Percentiles rank a stretch among this genome's conserved stretches.
Conservation (phyloP, 2,797 vertebrate genomes). For the Diplodus sargus region DNA sequence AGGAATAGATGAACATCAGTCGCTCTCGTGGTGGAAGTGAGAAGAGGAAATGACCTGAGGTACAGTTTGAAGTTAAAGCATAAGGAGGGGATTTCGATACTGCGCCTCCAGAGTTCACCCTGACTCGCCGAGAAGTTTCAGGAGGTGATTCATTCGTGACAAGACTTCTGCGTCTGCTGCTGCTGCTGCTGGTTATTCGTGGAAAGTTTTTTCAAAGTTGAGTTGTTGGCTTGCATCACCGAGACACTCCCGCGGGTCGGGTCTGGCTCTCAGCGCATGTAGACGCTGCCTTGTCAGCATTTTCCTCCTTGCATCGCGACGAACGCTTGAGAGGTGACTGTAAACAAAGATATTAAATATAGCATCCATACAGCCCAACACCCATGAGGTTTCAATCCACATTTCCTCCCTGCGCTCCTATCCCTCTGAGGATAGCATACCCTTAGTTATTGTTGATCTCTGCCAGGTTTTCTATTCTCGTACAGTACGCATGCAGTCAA, state of each 20-base stretch:
- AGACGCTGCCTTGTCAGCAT: constrained; percentile 35
- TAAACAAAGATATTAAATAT: constrained; percentile 23
- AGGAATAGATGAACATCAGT: constrained; percentile 38
- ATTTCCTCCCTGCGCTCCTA: neutral
- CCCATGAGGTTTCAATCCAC: neutral
- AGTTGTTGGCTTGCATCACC: constrained; percentile 37
- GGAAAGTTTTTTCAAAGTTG: constrained; percentile 26
- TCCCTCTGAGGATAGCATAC: neutral
- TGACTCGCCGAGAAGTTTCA: constrained; percentile 15
- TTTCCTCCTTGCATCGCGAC: constrained; percentile 14
- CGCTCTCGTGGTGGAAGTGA: constrained; percentile 10
- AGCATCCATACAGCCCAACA: neutral
- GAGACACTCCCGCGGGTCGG: constrained; percentile 17
- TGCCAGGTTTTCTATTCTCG: neutral
- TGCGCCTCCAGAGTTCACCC: constrained; percentile 3
- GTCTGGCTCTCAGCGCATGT: constrained; percentile 14
- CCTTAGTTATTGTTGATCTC: neutral
- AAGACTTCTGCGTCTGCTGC: neutral
- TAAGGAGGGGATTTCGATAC: constrained; percentile 5
- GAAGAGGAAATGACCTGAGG: neutral
- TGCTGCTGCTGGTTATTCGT: constrained; percentile 26
- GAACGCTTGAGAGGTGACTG: constrained; percentile 2
- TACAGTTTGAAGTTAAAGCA: constrained; percentile 44
- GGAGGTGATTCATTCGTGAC: constrained; percentile 16
- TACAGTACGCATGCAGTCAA: neutral